Evolutionary conservation across 2,113 vertebrate genomes (phyloP), one percentile per base, ranked within the genome.

Genomic region (Perca schrenkii): DNA sequence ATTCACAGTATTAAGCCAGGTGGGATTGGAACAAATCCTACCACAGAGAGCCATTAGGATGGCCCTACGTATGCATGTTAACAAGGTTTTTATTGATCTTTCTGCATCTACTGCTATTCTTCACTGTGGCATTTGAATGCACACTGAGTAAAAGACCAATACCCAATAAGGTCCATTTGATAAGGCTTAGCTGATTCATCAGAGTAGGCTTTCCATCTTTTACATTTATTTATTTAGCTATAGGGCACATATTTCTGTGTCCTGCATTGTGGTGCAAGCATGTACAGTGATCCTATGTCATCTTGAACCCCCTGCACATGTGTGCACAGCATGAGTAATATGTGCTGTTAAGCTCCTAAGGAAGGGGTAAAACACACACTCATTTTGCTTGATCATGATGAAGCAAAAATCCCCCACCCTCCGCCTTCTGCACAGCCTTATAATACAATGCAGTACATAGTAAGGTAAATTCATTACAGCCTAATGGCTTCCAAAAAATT

Each of bases 81-180:
- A 91, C 83, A 84, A 72, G 86, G 80, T 89, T 84, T 80, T 4
- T 76, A 93, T 89, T 69, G 90, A 92, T 90, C 75, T 54, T 53
- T 8, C 74, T 62, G 79, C 88, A 76, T 78, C 68, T 77, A 63
- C 67, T 77, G 71, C 62, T 76, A 61, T 58, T 66, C 54, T 70
- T 63, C 83, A 34, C 52, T 36, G 46, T 87, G 82, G 69, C 47
- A 75, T 86, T 82, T 58, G 53, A 76, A 66, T 77, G 61, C 82
- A 75, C 2, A 13, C 74, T 47, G 58, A 88, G 60, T 65, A 72
- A 86, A 88, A 86, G 76, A 65, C 49, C 74, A 74, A 36, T 16
- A 61, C 34, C 50, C 47, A 62, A 53, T 80, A 49, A 74, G 63
- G 40, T 68, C 16, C 10, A 62, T 91, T 82, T 74, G 49, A 80